phyloP scores from a whole-genome alignment of 2,797 vertebrate genomes.

The Scyliorhinus canicula region DNA sequence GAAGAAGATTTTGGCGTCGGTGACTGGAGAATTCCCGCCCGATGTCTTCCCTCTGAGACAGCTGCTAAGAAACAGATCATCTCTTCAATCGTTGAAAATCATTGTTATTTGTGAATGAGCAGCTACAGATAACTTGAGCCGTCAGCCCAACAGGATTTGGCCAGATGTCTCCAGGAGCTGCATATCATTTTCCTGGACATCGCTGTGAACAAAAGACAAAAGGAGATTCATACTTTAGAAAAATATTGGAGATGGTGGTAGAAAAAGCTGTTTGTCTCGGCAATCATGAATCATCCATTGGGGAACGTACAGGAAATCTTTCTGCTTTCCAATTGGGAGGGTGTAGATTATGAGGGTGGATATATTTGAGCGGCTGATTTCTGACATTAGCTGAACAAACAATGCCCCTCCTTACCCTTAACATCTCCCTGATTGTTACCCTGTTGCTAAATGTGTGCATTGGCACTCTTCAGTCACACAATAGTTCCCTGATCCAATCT shows the following conservation, averaged over 20 bases:
- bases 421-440: background rate
- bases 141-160: background rate
- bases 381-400: background rate
- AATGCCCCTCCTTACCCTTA: background rate
- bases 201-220: background rate
- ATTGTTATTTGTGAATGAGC: too few relatives aligned
- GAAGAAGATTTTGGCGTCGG: too few relatives aligned
- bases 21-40: too few relatives aligned
- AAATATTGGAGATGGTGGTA: background rate
- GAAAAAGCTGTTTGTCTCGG: background rate
- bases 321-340: background rate
- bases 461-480: too few relatives aligned
- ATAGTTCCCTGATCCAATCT: too few relatives aligned
- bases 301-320: background rate
- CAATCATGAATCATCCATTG: background rate
- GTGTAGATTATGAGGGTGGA: background rate
- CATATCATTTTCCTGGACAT: background rate
- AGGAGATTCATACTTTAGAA: background rate
- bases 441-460: background rate
- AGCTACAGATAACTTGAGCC: background rate
- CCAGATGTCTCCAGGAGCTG: background rate
- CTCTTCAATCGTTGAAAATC: background rate
- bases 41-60: background rate
- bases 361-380: background rate
- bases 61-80: background rate